Evolutionary conservation across 2,113 vertebrate species (phyloP).

Genomic region (Elachura formosa): DNA sequence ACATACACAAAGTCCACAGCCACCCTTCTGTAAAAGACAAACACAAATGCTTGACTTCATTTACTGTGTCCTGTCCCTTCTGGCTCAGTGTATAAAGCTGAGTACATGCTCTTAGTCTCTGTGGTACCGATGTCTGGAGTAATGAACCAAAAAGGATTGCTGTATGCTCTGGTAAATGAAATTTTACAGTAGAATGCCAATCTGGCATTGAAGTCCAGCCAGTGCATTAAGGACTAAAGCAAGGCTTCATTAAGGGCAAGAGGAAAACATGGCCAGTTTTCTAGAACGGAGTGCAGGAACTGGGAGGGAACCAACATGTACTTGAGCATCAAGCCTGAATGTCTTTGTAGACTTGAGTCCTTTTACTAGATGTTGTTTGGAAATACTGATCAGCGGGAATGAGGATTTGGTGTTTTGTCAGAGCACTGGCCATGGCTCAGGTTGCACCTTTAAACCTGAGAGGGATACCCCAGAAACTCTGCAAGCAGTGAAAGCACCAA

Average conservation of each 20-base stretch:
- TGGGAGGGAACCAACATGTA: not conserved
- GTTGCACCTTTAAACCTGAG: not conserved
- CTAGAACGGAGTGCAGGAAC: not conserved
- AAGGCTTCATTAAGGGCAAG: not conserved
- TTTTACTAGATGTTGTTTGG: not conserved
- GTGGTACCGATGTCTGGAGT: not conserved
- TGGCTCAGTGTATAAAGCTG: not conserved
- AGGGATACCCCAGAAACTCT: not conserved
- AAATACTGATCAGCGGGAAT: not conserved
- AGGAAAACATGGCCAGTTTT: not conserved
- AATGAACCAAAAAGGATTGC: not conserved
- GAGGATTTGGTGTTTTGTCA: not conserved
- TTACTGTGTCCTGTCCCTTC: not conserved
- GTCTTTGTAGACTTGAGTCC: not conserved
- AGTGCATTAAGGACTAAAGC: not conserved
- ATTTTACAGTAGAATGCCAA: not conserved
- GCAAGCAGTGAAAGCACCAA: not conserved
- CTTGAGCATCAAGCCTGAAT: not conserved
- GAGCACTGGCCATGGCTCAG: not conserved
- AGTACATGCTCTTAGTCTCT: not conserved
- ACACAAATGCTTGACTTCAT: not conserved
- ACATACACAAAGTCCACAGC: not conserved
- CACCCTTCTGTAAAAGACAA: not conserved
- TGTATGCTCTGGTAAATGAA: not conserved
- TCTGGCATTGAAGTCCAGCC: not conserved